phyloP scores from a whole-genome alignment of 1,140 invertebrate genomes.

The Sminthurinus signatus region DNA sequence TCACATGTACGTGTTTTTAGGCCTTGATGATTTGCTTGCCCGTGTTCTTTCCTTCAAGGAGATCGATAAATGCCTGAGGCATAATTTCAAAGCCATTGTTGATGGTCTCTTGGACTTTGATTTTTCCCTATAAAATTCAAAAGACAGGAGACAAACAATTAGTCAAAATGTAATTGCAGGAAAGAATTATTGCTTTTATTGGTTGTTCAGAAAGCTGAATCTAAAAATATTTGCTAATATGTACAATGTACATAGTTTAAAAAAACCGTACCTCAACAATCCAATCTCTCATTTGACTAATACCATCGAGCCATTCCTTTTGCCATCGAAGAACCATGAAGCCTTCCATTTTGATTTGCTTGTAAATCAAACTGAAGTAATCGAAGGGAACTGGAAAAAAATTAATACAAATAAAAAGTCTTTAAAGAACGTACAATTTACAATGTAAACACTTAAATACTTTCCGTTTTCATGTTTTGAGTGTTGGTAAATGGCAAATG shows the following conservation, averaged over 20 bases:
- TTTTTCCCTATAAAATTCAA: constrained; percentile 49
- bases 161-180: not conserved
- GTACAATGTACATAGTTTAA: too few relatives aligned
- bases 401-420: too few relatives aligned
- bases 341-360: constrained; percentile 56
- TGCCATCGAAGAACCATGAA: constrained; percentile 52
- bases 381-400: constrained; percentile 46
- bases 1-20: too few relatives aligned
- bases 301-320: constrained; percentile 51
- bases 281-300: constrained; percentile 56
- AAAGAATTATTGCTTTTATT: too few relatives aligned
- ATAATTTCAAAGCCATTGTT: constrained; percentile 60
- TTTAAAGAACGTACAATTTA: too few relatives aligned
- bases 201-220: too few relatives aligned
- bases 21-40: constrained; percentile 50
- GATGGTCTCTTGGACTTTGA: constrained; percentile 56
- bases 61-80: constrained; percentile 55
- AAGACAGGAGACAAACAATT: not conserved
- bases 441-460: too few relatives aligned
- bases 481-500: too few relatives aligned
- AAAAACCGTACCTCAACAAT: constrained; percentile 50
- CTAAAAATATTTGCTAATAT: not conserved
- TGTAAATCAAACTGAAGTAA: constrained; percentile 50
- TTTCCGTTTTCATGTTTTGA: not conserved
- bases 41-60: constrained; percentile 56